Conservation (phyloP, 2,888 invertebrate genomes). For the Panorpa germanica region DNA sequence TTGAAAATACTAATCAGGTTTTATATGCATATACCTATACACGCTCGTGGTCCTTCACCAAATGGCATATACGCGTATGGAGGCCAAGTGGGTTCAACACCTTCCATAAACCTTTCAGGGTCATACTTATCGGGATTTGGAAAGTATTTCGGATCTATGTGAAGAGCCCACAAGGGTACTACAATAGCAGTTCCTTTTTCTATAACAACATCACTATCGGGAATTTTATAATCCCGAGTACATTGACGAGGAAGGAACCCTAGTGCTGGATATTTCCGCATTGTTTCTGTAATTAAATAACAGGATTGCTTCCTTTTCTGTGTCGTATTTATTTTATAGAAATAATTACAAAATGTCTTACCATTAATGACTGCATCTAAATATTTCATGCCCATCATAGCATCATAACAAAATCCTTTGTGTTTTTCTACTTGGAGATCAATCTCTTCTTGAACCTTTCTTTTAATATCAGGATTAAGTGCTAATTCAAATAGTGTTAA, state of each 20-base stretch:
- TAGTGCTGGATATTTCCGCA: constrained; percentile 25
- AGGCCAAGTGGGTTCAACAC: constrained; percentile 15
- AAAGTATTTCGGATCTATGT: constrained; percentile 23
- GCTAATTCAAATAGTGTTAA: too few relatives aligned
- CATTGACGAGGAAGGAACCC: constrained; percentile 23
- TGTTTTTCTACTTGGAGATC: too few relatives aligned
- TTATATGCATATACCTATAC: constrained; percentile 21
- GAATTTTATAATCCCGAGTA: constrained; percentile 19
- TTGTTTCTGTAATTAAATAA: too few relatives aligned
- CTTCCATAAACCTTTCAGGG: constrained; percentile 23
- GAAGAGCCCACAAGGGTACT: constrained; percentile 23
- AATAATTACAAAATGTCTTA: too few relatives aligned
- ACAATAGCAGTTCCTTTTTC: constrained; percentile 21
- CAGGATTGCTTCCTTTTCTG: too few relatives aligned
- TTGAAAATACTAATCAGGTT: too few relatives aligned
- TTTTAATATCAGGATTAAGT: too few relatives aligned
- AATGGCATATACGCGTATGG: constrained; percentile 22
- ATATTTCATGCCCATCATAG: too few relatives aligned
- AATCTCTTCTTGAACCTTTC: too few relatives aligned
- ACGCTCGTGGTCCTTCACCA: constrained; percentile 22
- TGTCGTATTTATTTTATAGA: too few relatives aligned
- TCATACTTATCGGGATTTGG: constrained; percentile 24
- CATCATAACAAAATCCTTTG: too few relatives aligned
- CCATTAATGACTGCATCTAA: too few relatives aligned
- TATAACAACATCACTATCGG: constrained; percentile 18